Evolutionary conservation across 2,797 vertebrate species (phyloP), one percentile per base, ranked within the genome.

Genomic region (Myotis daubentonii): DNA sequence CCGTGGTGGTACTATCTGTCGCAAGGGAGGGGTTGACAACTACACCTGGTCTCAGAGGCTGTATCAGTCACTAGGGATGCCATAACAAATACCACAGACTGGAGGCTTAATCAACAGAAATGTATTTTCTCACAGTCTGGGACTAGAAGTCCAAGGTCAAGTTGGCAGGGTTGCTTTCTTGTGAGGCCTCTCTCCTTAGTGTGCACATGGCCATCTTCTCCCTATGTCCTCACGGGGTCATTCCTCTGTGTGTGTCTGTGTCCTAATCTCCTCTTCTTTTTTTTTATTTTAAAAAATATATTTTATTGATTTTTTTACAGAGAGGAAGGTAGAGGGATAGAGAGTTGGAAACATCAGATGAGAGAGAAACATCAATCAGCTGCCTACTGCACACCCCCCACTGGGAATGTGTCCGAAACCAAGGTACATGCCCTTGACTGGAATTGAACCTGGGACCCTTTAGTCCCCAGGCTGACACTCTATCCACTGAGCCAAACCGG

Each of bases 191-290:
- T 44, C 12, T 28, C 38, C 15, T 11, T 3, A 49, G 41, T 49
- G 7, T n/a, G 13, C 4, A 15, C 36, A 38, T 0, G 0, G 30
- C 12, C 0, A 1, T 33, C 68, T 49, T 30, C 78, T 75, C 38
- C 25, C 6, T 5, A 30, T 20, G 49, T 47, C 38, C 36, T 47
- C n/a, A 15, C 1, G 0, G 0, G 19, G 44, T 68, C 17, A 20
- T 36, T n/a, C 23, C 3, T 74, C 8, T 55, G 65, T 33, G 65
- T 33, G 33, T 47, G 22, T 65, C 41, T 41, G 44, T 3, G 30
- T 12, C 12, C 12, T 20, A 1, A 11, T 28, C 2, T 30, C 19
- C 23, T 36, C 22, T 41, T 28, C 28, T 66, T 38, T 38, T 38
- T 38, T 38, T 38, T 38, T 38, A 38, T 38, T 38, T 38, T 6